phyloP scores from a whole-genome alignment of 2,888 invertebrate species.

The Dasypogon diadema region DNA sequence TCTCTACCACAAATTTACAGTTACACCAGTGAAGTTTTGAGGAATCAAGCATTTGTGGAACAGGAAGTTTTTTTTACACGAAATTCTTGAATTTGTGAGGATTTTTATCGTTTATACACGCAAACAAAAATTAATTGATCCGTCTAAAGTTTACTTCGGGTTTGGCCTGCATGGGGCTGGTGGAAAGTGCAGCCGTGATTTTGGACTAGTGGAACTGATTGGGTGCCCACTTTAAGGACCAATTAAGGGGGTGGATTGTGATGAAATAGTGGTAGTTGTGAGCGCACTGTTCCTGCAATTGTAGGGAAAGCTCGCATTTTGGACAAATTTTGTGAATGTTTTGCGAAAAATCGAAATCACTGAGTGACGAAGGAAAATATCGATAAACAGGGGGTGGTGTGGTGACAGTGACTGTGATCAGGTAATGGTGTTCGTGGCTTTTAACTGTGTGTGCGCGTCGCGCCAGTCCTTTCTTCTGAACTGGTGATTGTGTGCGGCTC shows the following conservation, averaged over 20 bases:
- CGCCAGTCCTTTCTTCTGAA: slow-evolving; percentile 17
- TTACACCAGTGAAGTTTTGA: slow-evolving; percentile 37
- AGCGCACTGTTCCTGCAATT: no score
- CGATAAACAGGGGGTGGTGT: slow-evolving; percentile 40
- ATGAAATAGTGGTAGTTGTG: neutral
- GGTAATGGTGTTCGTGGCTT: neutral
- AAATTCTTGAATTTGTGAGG: neutral
- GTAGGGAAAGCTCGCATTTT: no score
- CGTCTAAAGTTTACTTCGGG: slow-evolving; percentile 69
- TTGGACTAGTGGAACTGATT: slow-evolving; percentile 53
- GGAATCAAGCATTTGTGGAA: neutral
- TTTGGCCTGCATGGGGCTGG: slow-evolving; percentile 58
- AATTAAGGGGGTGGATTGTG: slow-evolving; percentile 9
- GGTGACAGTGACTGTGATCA: neutral
- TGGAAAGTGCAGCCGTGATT: slow-evolving; percentile 41
- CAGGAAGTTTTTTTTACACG: neutral
- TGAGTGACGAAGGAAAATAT: slow-evolving; percentile 16
- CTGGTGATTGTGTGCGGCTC: slow-evolving; percentile 1
- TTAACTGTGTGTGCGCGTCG: slow-evolving; percentile 1
- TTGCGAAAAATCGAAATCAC: slow-evolving; percentile 41
- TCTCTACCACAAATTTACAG: slow-evolving; percentile 38
- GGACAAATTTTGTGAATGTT: neutral
- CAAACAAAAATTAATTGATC: slow-evolving; percentile 59
- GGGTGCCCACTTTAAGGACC: slow-evolving; percentile 44
- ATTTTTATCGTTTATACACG: neutral